Evolutionary conservation across 1,140 invertebrate species (phyloP), one percentile per base, ranked within the genome.

Genomic region (Tribolium castaneum): DNA sequence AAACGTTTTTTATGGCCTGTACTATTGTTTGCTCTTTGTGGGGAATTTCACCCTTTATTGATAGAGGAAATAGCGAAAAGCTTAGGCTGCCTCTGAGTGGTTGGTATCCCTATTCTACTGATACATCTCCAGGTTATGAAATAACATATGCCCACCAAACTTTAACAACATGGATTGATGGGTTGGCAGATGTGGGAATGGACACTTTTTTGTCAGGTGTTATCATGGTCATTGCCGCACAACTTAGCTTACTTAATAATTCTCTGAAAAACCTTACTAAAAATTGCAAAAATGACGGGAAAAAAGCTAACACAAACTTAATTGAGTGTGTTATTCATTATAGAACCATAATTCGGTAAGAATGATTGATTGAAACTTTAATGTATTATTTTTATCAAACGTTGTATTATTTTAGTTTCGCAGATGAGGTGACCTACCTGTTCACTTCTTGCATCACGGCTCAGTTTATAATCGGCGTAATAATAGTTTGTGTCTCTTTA

Each of bases 61-160:
- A 72, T 34, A 51, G 30, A 39, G 2, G n/a, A 22, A 3, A n/a
- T 66, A n/a, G 30, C 12, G 59, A 66, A 6, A 35, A 13, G 14
- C 25, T 66, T 39, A 62, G 80, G 14, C 51, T 80, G 9, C 83
- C 83, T 2, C 79, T 84, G 49, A 80, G 75, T 56, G 82, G 79
- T 1, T 86, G 83, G 83, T 84, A 79, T 79, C 85, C 85, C 14
- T 86, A 83, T 59, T 25, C 79, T 22, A 79, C 70, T n/a, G 49
- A 45, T 14, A 25, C n/a, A 39, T 62, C 50, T 13, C 80, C 81
- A 6, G 30, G 50, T 35, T 84, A 78, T 75, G 80, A 80, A 39
- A 12, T 82, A 4, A 75, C 75, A 22, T 85, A 83, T 19, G n/a
- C 19, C 7, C 76, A 78, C 34, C 80, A 80, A 72, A 56, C 76